Base-by-base conservation (phyloP, 2,888 invertebrate species). In the Rhingia rostrata region DNA sequence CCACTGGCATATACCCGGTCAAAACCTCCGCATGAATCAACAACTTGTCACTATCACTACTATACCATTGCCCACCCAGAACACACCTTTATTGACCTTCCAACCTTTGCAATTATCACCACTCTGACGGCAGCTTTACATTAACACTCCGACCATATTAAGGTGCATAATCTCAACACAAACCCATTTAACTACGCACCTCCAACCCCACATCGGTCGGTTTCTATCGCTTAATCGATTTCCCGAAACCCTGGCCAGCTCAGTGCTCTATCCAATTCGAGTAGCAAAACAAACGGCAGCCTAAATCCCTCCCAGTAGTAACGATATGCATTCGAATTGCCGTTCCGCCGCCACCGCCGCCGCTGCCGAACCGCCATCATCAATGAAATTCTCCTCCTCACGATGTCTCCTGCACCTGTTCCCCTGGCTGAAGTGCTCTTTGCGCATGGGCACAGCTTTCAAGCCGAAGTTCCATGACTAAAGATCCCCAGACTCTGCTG, bases 291-390 rank as follows among this genome's bases (percentile, higher is more conserved):
- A 84, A 80, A 80, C 84, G 69, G 69, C 84, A 84, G 75, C 84
- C 80, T 37, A 74, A 75, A 80, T 75, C 84, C 84, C 84, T 84
- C 84, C 84, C 80, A 84, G 84, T 84, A 84, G 84, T 84, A 84
- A 84, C 84, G 80, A 84, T 84, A 74, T 84, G 84, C 84, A 84
- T 70, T 84, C 58, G 84, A 84, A 84, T 84, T 84, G 70, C 80
- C 80, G 49, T 69, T 64, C 83, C 73, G 69, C 63, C 63, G 61
- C 61, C 67, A 22, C 43, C 41, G 51, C 61, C 49, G 12, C 41
- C 51, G 41, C 51, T n/a, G 39, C 47, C 35, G 22, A 6, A 61
- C 56, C 66, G 69, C 61, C 67, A 78, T 78, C 78, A 75, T 84
- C 84, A 84, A 80, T 84, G 84, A 70, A 75, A 66, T 7, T 66